These are phyloP conservation scores for Chrysotoxum bicinctum DNA, from an alignment of 2,888 invertebrate species.

Conservation along the genomic window DNA sequence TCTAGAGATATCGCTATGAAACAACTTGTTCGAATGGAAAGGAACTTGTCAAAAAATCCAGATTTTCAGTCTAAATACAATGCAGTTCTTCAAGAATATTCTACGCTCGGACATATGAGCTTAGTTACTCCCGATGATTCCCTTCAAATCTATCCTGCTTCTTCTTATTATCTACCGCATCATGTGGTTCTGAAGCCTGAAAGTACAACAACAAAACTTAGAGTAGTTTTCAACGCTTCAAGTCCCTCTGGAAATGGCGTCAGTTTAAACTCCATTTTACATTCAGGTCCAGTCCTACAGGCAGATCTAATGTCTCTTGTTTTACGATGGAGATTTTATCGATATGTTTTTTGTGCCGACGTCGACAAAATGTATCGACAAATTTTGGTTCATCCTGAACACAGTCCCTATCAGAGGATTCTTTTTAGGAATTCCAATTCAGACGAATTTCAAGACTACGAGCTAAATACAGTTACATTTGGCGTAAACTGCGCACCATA, in stretches of 20 bases:
- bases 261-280: not conserved
- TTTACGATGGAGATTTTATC: not conserved
- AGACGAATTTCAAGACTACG: not conserved
- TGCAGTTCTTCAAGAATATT: not conserved
- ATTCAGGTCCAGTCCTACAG: too few species aligned
- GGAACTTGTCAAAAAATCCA: not conserved
- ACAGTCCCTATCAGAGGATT: not conserved
- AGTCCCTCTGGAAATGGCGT: not conserved
- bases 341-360: not conserved
- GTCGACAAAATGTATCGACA: not conserved
- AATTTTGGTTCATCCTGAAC: not conserved
- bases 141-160: not conserved
- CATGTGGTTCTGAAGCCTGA: not conserved
- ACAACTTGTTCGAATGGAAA: not conserved
- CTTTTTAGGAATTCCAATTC: not conserved
- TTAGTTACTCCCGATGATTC: not conserved
- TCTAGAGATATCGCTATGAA: not conserved
- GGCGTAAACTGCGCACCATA: not conserved
- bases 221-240: constrained; percentile 6
- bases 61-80: not conserved
- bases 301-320: not conserved
- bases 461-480: not conserved
- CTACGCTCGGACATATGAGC: not conserved
- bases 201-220: not conserved
- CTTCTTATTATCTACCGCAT: not conserved